Evolutionary conservation across 2,113 vertebrate species (phyloP).

Genomic region (Epinephelus fuscoguttatus): DNA sequence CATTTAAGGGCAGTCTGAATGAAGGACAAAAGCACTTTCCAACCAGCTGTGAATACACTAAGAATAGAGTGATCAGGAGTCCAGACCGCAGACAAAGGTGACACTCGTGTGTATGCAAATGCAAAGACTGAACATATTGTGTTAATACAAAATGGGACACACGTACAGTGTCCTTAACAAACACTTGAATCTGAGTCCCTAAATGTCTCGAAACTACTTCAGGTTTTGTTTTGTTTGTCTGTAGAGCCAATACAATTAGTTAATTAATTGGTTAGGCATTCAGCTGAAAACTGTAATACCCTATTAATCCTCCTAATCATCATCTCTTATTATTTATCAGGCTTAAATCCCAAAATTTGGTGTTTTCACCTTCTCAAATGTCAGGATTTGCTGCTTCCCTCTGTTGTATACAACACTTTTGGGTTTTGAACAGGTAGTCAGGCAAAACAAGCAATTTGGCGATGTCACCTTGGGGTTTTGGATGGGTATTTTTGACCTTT

Average conservation of each 20-base stretch:
- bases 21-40: slow-evolving; percentile 63
- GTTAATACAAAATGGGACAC: neutral
- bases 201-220: neutral
- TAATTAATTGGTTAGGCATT: neutral
- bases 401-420: neutral
- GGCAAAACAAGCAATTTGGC: neutral
- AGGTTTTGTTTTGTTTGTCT: neutral
- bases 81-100: slow-evolving; percentile 28
- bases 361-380: neutral
- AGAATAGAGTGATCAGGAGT: slow-evolving; percentile 52
- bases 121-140: neutral
- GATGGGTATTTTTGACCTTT: neutral
- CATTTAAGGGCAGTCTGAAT: slow-evolving; percentile 72
- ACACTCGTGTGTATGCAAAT: neutral
- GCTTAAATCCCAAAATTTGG: neutral
- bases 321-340: neutral
- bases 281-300: neutral
- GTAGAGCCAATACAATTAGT: neutral
- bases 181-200: neutral
- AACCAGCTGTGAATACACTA: slow-evolving; percentile 56
- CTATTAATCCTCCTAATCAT: neutral
- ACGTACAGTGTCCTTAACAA: neutral
- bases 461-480: neutral
- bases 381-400: neutral
- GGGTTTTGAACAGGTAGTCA: neutral